These are phyloP conservation scores for Sipha maydis DNA, from an alignment of 2,888 invertebrate species.

Conservation along the genomic window DNA sequence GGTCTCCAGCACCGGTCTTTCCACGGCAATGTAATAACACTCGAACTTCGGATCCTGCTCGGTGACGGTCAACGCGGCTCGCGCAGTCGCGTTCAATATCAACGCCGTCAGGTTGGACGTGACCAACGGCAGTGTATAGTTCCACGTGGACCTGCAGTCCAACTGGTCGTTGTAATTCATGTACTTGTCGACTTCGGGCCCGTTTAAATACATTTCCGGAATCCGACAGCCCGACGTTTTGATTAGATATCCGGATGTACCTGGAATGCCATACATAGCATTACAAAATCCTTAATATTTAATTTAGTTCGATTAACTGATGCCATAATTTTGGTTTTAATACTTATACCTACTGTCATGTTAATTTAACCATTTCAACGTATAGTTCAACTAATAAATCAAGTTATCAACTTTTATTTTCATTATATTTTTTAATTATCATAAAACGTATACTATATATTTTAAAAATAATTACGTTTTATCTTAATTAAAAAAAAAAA, in stretches of 20 bases:
- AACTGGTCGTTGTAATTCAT: slow-evolving; percentile 73
- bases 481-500: no score
- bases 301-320: no score
- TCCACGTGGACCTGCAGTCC: slow-evolving; percentile 62
- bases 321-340: no score
- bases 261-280: background rate
- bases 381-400: no score
- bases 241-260: slow-evolving; percentile 67
- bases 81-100: background rate
- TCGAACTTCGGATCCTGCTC: background rate
- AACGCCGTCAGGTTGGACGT: slow-evolving; percentile 30
- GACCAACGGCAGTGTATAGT: slow-evolving; percentile 56
- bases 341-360: no score
- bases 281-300: no score
- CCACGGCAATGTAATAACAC: slow-evolving; percentile 27
- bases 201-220: slow-evolving; percentile 73
- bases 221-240: slow-evolving; percentile 77
- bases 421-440: no score
- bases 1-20: background rate
- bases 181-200: slow-evolving; percentile 72
- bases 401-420: no score
- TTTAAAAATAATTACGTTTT: no score
- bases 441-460: no score
- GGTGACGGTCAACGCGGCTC: background rate
- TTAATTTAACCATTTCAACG: no score